Percentiles rank a stretch among this genome's conserved stretches.
These are phyloP conservation scores for Perithous albicinctus DNA, from an alignment of 2,888 invertebrate species.

Conservation along the genomic window DNA sequence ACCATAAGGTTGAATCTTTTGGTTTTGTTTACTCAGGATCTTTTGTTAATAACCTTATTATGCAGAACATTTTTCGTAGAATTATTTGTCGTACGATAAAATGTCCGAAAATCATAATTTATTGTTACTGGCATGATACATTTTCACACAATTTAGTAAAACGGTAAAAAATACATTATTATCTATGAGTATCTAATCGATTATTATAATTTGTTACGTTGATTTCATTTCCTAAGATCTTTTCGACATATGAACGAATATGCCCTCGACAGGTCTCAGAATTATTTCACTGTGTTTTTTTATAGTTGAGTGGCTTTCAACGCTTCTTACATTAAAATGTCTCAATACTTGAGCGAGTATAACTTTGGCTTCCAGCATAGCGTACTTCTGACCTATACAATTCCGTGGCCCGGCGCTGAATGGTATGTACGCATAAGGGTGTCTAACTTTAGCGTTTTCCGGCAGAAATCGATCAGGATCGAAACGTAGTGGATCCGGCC, in stretches of 20 bases:
- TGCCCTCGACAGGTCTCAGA: not conserved
- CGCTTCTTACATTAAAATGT: constrained; percentile 1
- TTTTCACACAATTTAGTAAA: no score
- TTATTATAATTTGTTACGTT: not conserved
- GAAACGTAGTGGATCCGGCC: constrained; percentile 85
- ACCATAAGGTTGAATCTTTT: no score
- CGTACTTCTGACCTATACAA: constrained; percentile 79
- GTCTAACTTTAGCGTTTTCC: constrained; percentile 77
- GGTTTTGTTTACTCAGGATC: no score
- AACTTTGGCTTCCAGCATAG: constrained; percentile 73
- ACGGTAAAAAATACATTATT: not conserved
- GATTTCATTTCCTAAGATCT: not conserved
- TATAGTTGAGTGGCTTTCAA: not conserved
- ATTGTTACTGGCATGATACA: no score
- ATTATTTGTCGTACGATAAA: no score
- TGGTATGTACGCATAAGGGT: constrained; percentile 79
- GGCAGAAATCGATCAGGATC: constrained; percentile 84
- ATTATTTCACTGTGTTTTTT: constrained; percentile 6
- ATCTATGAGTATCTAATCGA: not conserved
- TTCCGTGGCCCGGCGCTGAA: constrained; percentile 81
- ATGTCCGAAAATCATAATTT: no score
- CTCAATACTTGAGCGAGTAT: not conserved
- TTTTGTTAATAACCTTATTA: no score
- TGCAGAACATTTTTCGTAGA: no score
- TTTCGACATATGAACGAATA: not conserved